Evolutionary conservation across 2,113 vertebrate genomes (phyloP), one percentile per base, ranked within the genome.

Genomic region (Etia nguti): DNA sequence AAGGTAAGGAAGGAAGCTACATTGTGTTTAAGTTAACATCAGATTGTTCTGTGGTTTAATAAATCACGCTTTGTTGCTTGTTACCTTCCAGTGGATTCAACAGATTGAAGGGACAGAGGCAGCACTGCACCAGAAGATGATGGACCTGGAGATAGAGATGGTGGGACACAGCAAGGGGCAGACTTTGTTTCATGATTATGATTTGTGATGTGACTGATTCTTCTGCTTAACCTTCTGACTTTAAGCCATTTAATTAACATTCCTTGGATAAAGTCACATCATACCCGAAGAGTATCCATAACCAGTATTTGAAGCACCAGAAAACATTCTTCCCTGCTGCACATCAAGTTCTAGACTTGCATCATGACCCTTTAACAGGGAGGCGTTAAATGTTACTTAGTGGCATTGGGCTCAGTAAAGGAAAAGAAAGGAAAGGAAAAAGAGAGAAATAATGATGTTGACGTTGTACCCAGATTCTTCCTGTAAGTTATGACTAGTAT

Each of bases 41-140:
- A 22, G 16, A 16, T 2, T 5, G 0, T n/a, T 81, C 52, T 18
- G 15, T 5, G 10, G 52, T 29, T 46, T 11, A 34, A 57, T 10
- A 38, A 77, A 48, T 81, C 2, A 3, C 12, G 8, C 38, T 94
- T 56, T 84, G 55, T 0, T 81, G 5, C 94, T 94, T 80, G 94
- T 92, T 85, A 50, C 70, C 88, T 73, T 93, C 8, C 95, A 99
- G 99, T 99, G 98, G 98, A 99, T 99, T 81, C 98, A 99, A 81
- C 98, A 99, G 95, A 99, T 99, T 8, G 99, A 99, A 94, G 99
- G 98, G 77, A 99, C 98, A 10, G 99, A 99, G 92, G 98, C 98
- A 41, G 98, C 98, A 20, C 93, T 99, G 81, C 99, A 99, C 94
- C 98, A 99, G 96, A 99, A 99, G 93, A 99, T 99, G 99, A 97